phyloP scores from a whole-genome alignment of 2,113 vertebrate genomes.

The Ellobius talpinus region DNA sequence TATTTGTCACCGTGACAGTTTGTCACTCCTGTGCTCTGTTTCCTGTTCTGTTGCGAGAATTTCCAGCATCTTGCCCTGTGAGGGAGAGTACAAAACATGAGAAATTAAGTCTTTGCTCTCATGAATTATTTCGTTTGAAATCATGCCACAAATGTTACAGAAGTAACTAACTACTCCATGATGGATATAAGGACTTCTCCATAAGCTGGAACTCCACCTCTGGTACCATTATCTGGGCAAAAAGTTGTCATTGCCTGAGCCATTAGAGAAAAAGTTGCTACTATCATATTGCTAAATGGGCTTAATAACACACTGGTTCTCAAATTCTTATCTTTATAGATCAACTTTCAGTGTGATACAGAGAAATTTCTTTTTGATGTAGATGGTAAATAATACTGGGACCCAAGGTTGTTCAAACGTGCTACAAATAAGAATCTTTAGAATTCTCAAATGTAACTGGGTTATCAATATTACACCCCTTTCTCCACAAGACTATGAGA shows the following conservation, averaged over 20 bases:
- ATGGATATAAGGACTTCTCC: background rate
- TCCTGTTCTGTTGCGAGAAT: too few species aligned
- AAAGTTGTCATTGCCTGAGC: background rate
- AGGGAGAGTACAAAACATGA: too few species aligned
- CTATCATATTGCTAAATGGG: background rate
- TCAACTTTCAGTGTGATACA: background rate
- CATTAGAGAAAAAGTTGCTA: background rate
- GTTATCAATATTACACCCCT: background rate
- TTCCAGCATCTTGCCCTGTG: too few species aligned
- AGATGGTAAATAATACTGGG: background rate
- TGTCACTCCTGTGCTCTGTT: too few species aligned
- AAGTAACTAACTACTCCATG: background rate
- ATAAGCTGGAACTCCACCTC: background rate
- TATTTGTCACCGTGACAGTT: too few species aligned
- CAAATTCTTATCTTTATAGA: background rate
- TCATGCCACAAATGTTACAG: background rate
- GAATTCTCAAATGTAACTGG: background rate
- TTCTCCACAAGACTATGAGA: background rate
- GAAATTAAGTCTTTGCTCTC: too few species aligned
- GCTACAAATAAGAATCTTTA: background rate
- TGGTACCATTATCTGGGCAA: background rate
- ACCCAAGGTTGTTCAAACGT: background rate
- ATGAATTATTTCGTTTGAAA: background rate
- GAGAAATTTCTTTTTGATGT: background rate
- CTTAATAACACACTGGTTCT: background rate